Evolutionary conservation across 2,888 invertebrate species (phyloP).

Genomic region (Orthosia gothica): DNA sequence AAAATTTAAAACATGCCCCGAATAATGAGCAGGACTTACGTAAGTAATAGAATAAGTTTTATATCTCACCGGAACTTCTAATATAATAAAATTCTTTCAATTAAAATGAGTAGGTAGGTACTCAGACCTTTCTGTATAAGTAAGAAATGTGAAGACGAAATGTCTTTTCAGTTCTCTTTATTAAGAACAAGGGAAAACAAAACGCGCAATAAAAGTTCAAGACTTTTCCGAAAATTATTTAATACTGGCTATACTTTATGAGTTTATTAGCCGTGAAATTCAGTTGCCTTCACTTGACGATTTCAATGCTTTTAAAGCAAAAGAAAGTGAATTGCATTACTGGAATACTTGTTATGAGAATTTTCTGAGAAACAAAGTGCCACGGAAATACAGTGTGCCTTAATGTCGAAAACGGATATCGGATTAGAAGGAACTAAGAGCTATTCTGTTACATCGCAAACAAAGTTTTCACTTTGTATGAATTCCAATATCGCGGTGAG

Average conservation of each 20-base stretch:
- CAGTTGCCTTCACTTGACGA: slow-evolving; percentile 53
- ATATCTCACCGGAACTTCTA: slow-evolving; percentile 49
- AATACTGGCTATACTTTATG: slow-evolving; percentile 54
- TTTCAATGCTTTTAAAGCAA: slow-evolving; percentile 67
- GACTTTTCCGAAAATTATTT: slow-evolving; percentile 45
- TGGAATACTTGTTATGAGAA: slow-evolving; percentile 62
- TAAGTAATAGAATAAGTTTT: slow-evolving; percentile 72
- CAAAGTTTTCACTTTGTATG: slow-evolving; percentile 63
- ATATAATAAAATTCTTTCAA: slow-evolving; percentile 46
- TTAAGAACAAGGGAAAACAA: slow-evolving; percentile 16
- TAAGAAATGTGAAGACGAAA: slow-evolving; percentile 29
- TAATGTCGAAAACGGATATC: slow-evolving; percentile 72
- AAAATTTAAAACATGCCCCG: slow-evolving; percentile 70
- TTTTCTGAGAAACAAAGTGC: slow-evolving; percentile 67
- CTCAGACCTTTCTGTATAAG: slow-evolving; percentile 13
- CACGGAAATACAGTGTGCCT: slow-evolving; percentile 60
- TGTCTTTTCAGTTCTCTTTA: slow-evolving; percentile 17
- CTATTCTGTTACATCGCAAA: slow-evolving; percentile 60
- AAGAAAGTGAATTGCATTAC: slow-evolving; percentile 66
- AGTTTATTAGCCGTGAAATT: slow-evolving; percentile 59
- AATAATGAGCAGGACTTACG: slow-evolving; percentile 73
- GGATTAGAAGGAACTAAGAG: slow-evolving; percentile 70
- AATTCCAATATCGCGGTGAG: slow-evolving; percentile 58
- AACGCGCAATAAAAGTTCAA: slow-evolving; percentile 18
- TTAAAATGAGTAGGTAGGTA: slow-evolving; percentile 40